Evolutionary conservation across 2,113 vertebrate species (phyloP).

Genomic region (Plotosus lineatus): DNA sequence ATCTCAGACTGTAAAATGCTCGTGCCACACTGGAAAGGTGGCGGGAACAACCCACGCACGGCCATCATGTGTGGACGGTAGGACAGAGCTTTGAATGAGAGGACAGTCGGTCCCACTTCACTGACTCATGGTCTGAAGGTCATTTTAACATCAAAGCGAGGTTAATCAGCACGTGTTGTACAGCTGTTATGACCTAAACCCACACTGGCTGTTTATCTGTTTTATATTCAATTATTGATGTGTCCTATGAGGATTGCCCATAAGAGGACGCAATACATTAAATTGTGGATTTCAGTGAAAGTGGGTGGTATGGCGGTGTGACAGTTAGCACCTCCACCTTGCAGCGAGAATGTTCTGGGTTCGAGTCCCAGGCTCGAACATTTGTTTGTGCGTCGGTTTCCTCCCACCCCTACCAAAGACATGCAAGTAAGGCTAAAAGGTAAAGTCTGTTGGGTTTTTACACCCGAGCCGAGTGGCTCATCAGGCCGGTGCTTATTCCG

Average conservation of each 20-base stretch:
- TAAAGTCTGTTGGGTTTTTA: too few relatives aligned
- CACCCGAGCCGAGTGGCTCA: too few relatives aligned
- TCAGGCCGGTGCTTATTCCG: too few relatives aligned
- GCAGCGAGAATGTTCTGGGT: too few relatives aligned
- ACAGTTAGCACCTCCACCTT: too few relatives aligned
- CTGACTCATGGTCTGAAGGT: background rate
- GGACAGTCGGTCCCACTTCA: background rate
- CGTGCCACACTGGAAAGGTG: slow-evolving; percentile 92
- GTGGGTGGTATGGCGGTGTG: too few relatives aligned
- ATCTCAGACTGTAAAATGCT: slow-evolving; percentile 94
- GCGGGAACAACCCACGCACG: slow-evolving; percentile 86
- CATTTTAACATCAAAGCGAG: background rate
- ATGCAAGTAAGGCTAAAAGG: too few relatives aligned
- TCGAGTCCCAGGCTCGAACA: too few relatives aligned
- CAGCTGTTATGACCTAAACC: background rate
- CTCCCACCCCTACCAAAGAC: too few relatives aligned
- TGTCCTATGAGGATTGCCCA: background rate
- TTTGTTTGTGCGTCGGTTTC: too few relatives aligned
- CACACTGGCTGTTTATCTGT: background rate
- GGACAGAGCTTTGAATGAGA: slow-evolving; percentile 35
- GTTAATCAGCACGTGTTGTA: too few relatives aligned
- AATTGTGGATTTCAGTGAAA: background rate
- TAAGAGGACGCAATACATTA: slow-evolving; percentile 1
- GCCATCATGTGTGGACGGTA: slow-evolving; percentile 96
- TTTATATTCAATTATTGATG: background rate